Evolutionary conservation across 2,797 vertebrate species (phyloP).

Genomic region (Bradypodion pumilum): DNA sequence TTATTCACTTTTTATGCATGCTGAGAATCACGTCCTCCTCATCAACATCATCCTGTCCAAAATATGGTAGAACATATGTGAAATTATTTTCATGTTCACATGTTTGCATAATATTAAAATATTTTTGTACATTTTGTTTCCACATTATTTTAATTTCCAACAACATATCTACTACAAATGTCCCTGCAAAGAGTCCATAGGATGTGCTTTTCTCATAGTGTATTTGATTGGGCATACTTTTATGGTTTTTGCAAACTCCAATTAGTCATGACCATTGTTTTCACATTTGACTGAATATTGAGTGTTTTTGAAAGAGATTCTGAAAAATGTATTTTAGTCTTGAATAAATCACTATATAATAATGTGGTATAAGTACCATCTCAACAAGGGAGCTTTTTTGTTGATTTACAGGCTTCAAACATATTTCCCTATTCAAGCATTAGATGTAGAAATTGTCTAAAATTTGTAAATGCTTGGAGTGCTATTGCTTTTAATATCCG

Average conservation of each 20-base stretch:
- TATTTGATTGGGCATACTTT: constrained; percentile 17
- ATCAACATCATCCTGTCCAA: constrained; percentile 32
- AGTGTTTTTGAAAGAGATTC: background rate
- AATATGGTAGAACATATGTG: constrained; percentile 59
- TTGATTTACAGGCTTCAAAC: background rate
- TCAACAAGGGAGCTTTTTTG: background rate
- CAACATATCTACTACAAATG: constrained; percentile 54
- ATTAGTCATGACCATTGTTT: background rate
- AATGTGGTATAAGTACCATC: background rate
- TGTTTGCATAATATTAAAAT: constrained; percentile 77
- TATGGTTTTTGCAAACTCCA: background rate
- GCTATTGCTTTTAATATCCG: background rate
- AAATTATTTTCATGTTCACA: constrained; percentile 57
- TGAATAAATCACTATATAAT: background rate
- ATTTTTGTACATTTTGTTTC: constrained; percentile 74
- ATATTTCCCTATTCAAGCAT: background rate
- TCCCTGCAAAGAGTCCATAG: background rate
- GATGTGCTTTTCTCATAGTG: constrained; percentile 40
- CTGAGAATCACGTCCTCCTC: constrained; percentile 46
- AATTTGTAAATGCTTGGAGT: background rate
- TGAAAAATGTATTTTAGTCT: background rate
- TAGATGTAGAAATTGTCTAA: background rate
- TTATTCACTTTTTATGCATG: constrained; percentile 52
- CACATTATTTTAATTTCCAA: constrained; percentile 68
- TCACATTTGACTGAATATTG: background rate